Percentiles rank a stretch among this genome's conserved stretches.
These are phyloP conservation scores for Patiria miniata DNA, from an alignment of 35 echinoderm and acorn worm genomes.

Conservation along the genomic window DNA sequence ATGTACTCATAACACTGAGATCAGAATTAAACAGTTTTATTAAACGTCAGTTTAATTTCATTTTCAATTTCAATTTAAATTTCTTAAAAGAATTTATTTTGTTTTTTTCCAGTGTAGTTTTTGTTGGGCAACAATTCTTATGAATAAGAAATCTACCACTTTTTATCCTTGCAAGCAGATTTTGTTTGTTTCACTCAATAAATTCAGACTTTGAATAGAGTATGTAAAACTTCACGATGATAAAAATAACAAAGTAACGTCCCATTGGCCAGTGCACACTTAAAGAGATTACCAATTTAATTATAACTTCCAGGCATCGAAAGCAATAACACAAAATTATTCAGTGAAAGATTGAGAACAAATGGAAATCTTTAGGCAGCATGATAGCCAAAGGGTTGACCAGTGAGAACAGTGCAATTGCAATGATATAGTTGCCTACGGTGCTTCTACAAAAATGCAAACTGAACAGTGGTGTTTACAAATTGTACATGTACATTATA, in stretches of 20 bases:
- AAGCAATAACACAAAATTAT: background rate
- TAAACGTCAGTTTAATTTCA: too few relatives aligned
- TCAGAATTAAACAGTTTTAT: background rate
- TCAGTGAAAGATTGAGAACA: constrained; percentile 2
- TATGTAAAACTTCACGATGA: background rate
- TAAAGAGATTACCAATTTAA: background rate
- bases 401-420: background rate
- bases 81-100: too few relatives aligned
- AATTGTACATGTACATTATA: background rate
- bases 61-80: too few relatives aligned
- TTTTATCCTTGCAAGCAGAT: background rate
- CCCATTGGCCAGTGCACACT: background rate
- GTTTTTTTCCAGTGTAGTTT: too few relatives aligned
- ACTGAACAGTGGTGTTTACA: background rate
- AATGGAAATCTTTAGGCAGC: background rate
- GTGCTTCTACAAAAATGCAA: background rate
- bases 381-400: background rate
- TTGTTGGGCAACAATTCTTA: too few relatives aligned
- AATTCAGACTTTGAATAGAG: background rate
- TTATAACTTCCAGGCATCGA: background rate
- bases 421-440: background rate
- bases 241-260: background rate
- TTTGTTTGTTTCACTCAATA: background rate
- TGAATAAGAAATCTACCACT: background rate
- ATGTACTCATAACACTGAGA: background rate